Evolutionary conservation across 2,113 vertebrate species (phyloP).

Genomic region (Eonycteris spelaea): DNA sequence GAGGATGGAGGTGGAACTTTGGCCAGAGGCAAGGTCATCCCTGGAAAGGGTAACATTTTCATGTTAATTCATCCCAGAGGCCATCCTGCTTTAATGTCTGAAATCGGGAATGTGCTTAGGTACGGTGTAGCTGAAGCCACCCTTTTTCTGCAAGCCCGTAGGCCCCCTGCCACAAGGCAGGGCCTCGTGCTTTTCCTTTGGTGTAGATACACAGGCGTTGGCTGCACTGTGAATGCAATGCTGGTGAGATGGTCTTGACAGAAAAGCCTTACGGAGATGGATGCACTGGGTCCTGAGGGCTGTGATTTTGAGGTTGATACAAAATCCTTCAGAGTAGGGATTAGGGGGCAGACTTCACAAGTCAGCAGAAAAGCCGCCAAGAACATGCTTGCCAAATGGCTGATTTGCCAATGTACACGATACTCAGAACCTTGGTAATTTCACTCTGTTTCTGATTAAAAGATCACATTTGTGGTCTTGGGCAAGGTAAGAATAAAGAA

Average conservation of each 20-base stretch:
- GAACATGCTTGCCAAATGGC: neutral
- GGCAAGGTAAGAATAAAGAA: constrained; percentile 37
- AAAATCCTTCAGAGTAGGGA: constrained; percentile 1
- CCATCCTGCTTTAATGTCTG: neutral
- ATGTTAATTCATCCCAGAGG: constrained; percentile 27
- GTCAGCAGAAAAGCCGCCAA: constrained; percentile 67
- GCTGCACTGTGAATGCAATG: neutral
- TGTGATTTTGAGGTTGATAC: constrained; percentile 63
- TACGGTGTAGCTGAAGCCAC: neutral
- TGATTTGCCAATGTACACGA: neutral
- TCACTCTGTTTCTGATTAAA: constrained; percentile 28
- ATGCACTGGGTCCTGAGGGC: neutral
- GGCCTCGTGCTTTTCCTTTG: neutral
- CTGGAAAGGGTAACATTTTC: constrained; percentile 28
- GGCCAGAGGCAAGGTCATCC: neutral
- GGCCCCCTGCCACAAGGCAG: neutral
- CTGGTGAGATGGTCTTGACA: neutral
- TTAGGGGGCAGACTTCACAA: neutral
- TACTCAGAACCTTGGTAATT: constrained; percentile 50
- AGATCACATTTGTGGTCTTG: constrained; percentile 28
- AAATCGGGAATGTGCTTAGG: neutral
- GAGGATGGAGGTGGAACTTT: neutral
- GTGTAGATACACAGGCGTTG: neutral
- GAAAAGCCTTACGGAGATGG: neutral
- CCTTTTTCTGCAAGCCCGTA: neutral